A percentile compares a stretch with the other conserved stretches of the same genome.
Conservation (phyloP, 2,888 invertebrate genomes). For the Drosophila leonis region DNA sequence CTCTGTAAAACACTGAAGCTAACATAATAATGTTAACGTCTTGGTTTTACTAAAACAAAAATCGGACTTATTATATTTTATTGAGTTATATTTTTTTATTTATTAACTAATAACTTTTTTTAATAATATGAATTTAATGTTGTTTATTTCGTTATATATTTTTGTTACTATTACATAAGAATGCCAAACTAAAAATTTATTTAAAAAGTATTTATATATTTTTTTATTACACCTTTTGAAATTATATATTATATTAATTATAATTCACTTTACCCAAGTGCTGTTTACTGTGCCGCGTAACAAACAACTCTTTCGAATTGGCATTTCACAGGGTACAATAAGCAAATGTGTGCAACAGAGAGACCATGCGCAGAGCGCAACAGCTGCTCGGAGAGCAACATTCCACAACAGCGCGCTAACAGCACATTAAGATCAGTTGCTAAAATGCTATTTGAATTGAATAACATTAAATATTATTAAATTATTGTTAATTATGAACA, state of each 20-base stretch:
- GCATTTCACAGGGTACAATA: not conserved
- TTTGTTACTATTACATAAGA: no score
- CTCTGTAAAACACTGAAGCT: constrained; percentile 19
- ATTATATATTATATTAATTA: no score
- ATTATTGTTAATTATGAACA: not conserved
- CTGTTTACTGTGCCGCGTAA: not conserved
- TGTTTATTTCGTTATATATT: no score
- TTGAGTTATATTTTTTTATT: not conserved
- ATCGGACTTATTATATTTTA: not conserved
- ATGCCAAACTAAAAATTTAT: no score
- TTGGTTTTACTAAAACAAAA: not conserved
- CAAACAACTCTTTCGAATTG: not conserved
- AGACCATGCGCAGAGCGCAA: constrained; percentile 60
- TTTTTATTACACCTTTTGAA: not conserved
- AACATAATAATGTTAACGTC: no score
- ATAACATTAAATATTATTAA: not conserved
- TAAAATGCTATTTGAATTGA: not conserved
- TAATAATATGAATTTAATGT: not conserved
- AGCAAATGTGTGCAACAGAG: constrained; percentile 32
- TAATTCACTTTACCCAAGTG: not conserved
- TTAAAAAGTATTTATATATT: not conserved
- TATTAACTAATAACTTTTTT: not conserved
- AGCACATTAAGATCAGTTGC: constrained; percentile 41
- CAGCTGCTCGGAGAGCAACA: constrained; percentile 55
- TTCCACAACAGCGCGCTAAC: constrained; percentile 32